phyloP scores from a whole-genome alignment of 2,113 vertebrate genomes.

The Syngnathus floridae region DNA sequence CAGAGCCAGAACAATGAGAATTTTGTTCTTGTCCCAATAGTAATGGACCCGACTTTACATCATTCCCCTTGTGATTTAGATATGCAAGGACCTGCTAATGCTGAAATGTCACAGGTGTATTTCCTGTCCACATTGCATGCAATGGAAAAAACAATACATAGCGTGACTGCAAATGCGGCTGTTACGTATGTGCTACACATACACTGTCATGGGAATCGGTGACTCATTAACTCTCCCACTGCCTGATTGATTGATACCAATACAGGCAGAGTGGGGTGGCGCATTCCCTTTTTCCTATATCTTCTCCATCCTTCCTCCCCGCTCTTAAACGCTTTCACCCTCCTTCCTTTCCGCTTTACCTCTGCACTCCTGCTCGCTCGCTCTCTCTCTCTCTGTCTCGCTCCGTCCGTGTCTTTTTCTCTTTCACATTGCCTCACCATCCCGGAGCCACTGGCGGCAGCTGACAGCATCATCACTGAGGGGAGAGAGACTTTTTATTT shows the following conservation, averaged over 20 bases:
- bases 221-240: constrained; percentile 37
- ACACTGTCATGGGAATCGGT: constrained; percentile 6
- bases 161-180: background rate
- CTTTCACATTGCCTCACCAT: constrained; percentile 50
- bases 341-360: constrained; percentile 6
- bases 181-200: background rate
- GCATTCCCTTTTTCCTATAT: constrained; percentile 11
- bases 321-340: constrained; percentile 12
- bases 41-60: background rate
- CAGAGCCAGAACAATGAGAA: too few relatives aligned
- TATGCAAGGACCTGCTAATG: background rate
- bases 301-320: constrained; percentile 21
- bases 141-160: background rate
- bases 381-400: constrained; percentile 14
- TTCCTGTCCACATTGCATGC: background rate
- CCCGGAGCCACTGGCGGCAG: constrained; percentile 32
- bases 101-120: background rate
- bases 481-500: constrained; percentile 35
- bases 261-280: constrained; percentile 32
- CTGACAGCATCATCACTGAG: constrained; percentile 39
- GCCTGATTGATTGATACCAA: constrained; percentile 39
- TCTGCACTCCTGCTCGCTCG: constrained; percentile 7
- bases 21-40: too few relatives aligned
- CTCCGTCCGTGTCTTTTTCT: background rate
- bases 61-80: background rate